These are phyloP conservation scores for Eretmochelys imbricata DNA, from an alignment of 2,113 vertebrate genomes.

Conservation along the genomic window DNA sequence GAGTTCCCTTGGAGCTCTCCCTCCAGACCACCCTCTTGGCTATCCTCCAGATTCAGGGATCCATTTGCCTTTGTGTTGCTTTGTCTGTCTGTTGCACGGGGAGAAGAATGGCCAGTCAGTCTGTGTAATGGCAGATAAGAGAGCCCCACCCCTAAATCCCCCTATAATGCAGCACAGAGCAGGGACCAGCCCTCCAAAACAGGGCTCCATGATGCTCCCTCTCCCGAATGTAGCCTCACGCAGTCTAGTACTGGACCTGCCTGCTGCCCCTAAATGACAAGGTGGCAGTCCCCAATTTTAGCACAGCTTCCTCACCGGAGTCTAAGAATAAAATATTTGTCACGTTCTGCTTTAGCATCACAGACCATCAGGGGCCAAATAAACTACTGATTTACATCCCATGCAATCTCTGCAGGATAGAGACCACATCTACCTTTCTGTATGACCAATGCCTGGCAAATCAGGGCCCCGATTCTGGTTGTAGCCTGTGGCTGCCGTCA, in stretches of 20 bases:
- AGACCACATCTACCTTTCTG: not conserved
- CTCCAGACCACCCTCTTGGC: not conserved
- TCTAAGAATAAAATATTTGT: not conserved
- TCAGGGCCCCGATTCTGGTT: not conserved
- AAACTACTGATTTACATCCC: not conserved
- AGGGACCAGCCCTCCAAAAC: not conserved
- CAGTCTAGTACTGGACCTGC: not conserved
- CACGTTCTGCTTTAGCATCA: not conserved
- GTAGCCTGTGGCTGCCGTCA: not conserved
- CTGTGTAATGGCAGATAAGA: not conserved
- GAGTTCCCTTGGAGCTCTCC: not conserved
- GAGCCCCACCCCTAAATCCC: not conserved
- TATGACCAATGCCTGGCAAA: not conserved
- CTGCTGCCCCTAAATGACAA: not conserved
- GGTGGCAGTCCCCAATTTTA: not conserved
- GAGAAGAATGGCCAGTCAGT: not conserved
- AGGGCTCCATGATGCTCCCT: not conserved
- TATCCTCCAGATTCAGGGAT: not conserved
- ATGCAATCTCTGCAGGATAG: not conserved
- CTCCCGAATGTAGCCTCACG: not conserved
- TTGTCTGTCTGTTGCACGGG: not conserved
- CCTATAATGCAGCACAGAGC: not conserved
- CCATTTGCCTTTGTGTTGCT: not conserved
- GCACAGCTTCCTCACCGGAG: not conserved
- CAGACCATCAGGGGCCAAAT: not conserved